Base-by-base conservation (phyloP, 2,113 vertebrate species). In the Ammospiza nelsoni region DNA sequence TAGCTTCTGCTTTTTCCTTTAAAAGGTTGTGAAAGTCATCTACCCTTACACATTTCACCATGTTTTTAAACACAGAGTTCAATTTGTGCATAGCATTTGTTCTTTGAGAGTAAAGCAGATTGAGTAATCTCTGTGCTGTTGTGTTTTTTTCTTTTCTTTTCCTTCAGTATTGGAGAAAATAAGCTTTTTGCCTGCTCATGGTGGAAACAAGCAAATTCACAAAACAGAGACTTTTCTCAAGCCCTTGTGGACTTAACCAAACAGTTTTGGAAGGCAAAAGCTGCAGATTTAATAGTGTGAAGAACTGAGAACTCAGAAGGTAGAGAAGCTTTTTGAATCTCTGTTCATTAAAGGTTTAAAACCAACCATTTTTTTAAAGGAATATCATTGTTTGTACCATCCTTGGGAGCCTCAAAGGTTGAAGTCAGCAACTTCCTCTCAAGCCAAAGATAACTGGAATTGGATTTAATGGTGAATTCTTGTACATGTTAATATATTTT, bases 141-240 rank as follows among this genome's bases (percentile, higher is more conserved):
- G 43, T 93, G 10, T 20, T 61, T 59, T 84, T 35, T 46, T 94
- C 62, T 82, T 94, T 93, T 90, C 88, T 96, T 95, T 93, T 90
- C 88, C 96, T 95, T 33, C 54, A 98, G 98, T 98, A 98, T 69
- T 98, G 98, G 98, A 98, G 98, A 97, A 98, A 98, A 97, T 98
- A 95, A 98, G 46, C 31, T 61, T 35, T 29, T 83, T 66, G 33
- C 68, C 59, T 81, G 4, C 48, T 51, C 21, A 13, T 33, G 58
- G 14, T 78, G 92, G 61, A 93, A 93, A n/a, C 28, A 78, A 90
- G 29, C 6, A 79, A 82, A 44, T 57, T 33, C 46, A 87, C 63
- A 80, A 83, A 65, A 58, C 62, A 61, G 27, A 81, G 48, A 72
- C 59, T 72, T 86, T 86, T 72, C n/a, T 90, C 57, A 80, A 92